Base-by-base conservation (phyloP, 92 coral and sea anemone species). In the Nematostella vectensis region DNA sequence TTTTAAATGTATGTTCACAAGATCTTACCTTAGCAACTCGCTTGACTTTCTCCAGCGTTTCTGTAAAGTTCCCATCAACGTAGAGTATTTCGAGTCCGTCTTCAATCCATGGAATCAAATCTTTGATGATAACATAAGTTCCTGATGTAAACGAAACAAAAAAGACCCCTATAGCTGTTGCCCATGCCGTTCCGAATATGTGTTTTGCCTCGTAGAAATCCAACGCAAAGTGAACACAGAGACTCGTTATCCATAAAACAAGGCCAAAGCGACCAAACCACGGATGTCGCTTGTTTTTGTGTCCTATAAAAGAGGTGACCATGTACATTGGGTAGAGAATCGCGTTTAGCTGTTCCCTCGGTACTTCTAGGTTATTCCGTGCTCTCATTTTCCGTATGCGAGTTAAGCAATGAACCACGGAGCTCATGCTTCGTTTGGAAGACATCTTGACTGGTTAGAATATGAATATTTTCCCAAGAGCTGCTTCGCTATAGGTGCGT, bases 111-210 rank as follows among this genome's bases (percentile, higher is more conserved):
- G 96, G 96, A n/a, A 88, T 67, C 4, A 88, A 82, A 31, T 80
- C 82, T 10, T 65, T 62, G 1, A 78, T 78, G 13, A 87, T 40
- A 25, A 78, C 55, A 55, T 59, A 67, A 0, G 94, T 88, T 19
- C 94, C 96, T 47, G 86, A 68, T 27, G 70, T 38, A 40, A 88
- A 88, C 2, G 96, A 80, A 11, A 88, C 48, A 61, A 88, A 62
- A 57, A 79, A 88, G 22, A 88, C 74, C 0, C 82, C 96, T 25
- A 88, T 80, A 2, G 88, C 83, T 0, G 94, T 88, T 3, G 96
- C 96, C 96, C 96, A 88, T n/a, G 96, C 96, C 65, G 78, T 67
- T 31, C 96, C 96, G 31, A 85, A 88, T 16, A 80, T 80, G 25
- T 85, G 85, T 1, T 68, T 67, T 1, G 96, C 96, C 48, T 88